A percentile compares a stretch with the other conserved stretches of the same genome.
These are phyloP conservation scores for Lasioglossum lativentre DNA, from an alignment of 2,888 invertebrate genomes.

Conservation along the genomic window DNA sequence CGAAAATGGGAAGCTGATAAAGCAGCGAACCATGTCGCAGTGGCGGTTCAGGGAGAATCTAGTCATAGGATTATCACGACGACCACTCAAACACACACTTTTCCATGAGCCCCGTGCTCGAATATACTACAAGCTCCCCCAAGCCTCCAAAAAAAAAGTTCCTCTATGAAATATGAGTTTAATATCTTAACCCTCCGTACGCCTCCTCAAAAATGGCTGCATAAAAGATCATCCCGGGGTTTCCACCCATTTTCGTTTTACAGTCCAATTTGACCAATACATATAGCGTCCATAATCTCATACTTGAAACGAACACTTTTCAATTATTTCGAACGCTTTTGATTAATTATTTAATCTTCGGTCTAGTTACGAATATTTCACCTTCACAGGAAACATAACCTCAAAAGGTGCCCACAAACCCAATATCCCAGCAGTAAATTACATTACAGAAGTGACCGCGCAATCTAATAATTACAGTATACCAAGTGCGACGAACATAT, in stretches of 20 bases:
- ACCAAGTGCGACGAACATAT: not conserved
- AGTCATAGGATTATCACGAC: not conserved
- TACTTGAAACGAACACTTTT: too few relatives aligned
- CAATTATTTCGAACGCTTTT: too few relatives aligned
- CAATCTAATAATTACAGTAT: not conserved
- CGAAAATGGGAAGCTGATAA: constrained; percentile 59
- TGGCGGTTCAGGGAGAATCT: not conserved
- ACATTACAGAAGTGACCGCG: not conserved
- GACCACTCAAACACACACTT: not conserved
- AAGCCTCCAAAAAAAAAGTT: not conserved
- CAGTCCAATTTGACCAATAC: too few relatives aligned
- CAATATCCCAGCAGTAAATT: not conserved
- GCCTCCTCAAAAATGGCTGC: not conserved
- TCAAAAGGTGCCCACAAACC: not conserved
- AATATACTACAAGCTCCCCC: not conserved
- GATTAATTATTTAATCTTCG: not conserved
- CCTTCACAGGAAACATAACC: not conserved
- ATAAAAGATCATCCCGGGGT: not conserved
- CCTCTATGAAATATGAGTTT: not conserved
- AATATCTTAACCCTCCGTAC: too few relatives aligned
- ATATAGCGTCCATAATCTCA: not conserved
- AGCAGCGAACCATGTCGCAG: constrained; percentile 38
- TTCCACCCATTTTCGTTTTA: not conserved
- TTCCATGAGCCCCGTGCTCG: not conserved
- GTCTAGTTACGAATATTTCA: not conserved